Conservation (phyloP, 2,113 vertebrate genomes). For the Neodon shergylaensis region DNA sequence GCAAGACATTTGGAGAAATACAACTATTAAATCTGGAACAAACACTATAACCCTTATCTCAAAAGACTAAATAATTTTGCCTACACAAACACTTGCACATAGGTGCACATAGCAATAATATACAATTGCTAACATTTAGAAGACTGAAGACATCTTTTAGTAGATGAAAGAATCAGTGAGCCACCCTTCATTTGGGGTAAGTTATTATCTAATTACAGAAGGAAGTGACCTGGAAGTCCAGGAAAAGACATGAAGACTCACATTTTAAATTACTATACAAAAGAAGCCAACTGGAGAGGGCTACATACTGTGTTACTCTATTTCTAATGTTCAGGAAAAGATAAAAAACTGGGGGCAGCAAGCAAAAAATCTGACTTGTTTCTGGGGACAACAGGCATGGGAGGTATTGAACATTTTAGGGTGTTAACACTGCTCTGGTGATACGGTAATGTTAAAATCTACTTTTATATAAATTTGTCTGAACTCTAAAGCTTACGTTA, state of each 20-base stretch:
- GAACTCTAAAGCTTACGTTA: not conserved
- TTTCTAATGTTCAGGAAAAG: not conserved
- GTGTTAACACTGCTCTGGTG: not conserved
- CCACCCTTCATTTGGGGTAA: not conserved
- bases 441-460: not conserved
- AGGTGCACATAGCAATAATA: not conserved
- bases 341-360: not conserved
- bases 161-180: not conserved
- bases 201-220: not conserved
- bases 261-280: not conserved
- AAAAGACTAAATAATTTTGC: not conserved
- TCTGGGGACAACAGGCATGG: not conserved
- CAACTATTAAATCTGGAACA: not conserved
- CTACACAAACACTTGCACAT: not conserved
- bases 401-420: not conserved
- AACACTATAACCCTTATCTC: not conserved
- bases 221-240: not conserved
- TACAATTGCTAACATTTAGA: not conserved
- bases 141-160: not conserved
- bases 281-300: not conserved
- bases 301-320: not conserved
- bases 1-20: not conserved
- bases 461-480: not conserved
- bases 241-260: not conserved
- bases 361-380: conserved; percentile 10